Base-by-base conservation (phyloP, 92 coral and sea anemone species). In the Micromussa lordhowensis region DNA sequence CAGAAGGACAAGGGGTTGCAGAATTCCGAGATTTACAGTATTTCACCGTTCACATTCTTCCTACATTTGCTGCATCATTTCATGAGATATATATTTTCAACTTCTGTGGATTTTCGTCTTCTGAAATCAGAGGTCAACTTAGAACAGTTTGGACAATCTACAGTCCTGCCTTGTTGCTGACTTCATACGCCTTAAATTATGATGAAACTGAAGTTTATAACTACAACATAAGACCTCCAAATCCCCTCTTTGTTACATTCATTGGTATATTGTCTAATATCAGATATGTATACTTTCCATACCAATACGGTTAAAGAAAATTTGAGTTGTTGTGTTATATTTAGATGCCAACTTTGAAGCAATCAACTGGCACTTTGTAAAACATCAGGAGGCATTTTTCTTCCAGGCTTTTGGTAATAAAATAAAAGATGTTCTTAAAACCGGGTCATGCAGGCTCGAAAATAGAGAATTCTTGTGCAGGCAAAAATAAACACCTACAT, bases 121-220 rank as follows among this genome's bases (percentile, higher is more conserved):
- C 85, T 51, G 49, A 0, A 18, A 69, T 34, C 18, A 21, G 38
- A 19, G 48, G 48, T 22, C 58, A 29, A 34, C 36, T 86, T 5
- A n/a, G 48, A 35, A 78, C 83, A 77, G 24, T 64, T 38, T 86
- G 89, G 89, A 26, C 32, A 26, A 86, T 77, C n/a, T 79, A 74
- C 78, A 58, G 79, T 40, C 90, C 90, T 40, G 63, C 75, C n/a
- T 78, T 78, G 49, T 86, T 86, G 31, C 74, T 86, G 16, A 75
- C 63, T 26, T 86, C 28, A 40, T 86, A 86, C 48, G 89, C 89
- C 30, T 21, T 86, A 22, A 61, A 36, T 28, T 7, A 64, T 26
- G 89, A 86, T 86, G 75, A 86, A 24, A 44, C 35, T 5, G 84
- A 86, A 19, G 83, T 86, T 58, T 86, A 86, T 77, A 86, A 61